These are phyloP conservation scores for Anabacerthia variegaticeps DNA, from an alignment of 2,797 vertebrate species.

Conservation along the genomic window DNA sequence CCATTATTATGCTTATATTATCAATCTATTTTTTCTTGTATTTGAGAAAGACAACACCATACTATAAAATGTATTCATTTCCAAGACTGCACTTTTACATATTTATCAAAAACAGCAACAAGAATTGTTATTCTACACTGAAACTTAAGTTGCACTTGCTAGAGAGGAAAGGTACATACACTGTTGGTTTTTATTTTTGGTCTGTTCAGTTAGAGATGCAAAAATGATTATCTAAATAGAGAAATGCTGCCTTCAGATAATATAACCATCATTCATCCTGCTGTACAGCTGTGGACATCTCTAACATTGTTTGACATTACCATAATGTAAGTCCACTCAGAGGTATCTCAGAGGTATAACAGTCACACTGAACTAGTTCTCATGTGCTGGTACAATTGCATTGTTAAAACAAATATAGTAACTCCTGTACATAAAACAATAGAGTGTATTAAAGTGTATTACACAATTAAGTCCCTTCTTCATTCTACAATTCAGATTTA, in stretches of 20 bases:
- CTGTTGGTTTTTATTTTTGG: neutral
- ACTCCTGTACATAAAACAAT: neutral
- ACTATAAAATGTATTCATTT: rapidly evolving
- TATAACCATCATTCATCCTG: neutral
- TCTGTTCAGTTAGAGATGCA: neutral
- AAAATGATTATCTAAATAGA: neutral
- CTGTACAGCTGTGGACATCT: neutral
- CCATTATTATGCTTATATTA: neutral
- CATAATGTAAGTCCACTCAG: neutral
- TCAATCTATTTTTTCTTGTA: neutral
- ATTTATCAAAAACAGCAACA: neutral
- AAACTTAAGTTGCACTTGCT: neutral
- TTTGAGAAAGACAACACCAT: neutral
- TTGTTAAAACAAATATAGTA: neutral
- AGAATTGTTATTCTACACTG: neutral
- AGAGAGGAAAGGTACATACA: neutral
- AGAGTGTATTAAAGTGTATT: neutral
- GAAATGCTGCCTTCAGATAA: neutral
- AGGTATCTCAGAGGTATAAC: neutral
- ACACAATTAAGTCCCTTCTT: neutral
- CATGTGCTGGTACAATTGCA: neutral
- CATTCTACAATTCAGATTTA: neutral
- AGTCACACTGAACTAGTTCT: neutral
- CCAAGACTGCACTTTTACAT: neutral
- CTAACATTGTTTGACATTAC: neutral